Percentiles rank a stretch among this genome's conserved stretches.
These are phyloP conservation scores for Phaethornis superciliosus DNA, from an alignment of 2,113 vertebrate genomes.

Conservation along the genomic window DNA sequence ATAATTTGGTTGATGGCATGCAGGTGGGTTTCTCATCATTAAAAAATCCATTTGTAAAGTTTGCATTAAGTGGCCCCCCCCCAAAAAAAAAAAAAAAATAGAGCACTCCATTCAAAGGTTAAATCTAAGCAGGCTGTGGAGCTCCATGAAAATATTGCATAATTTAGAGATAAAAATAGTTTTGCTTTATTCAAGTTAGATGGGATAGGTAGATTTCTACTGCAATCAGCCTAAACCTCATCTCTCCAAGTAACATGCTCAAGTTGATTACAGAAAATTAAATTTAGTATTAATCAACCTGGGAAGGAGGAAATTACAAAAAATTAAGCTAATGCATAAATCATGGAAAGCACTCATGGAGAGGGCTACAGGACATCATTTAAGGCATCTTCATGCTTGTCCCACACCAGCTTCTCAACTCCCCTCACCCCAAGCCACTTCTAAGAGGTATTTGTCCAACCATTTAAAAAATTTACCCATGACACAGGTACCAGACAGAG, in stretches of 20 bases:
- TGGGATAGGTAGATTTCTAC: constrained; percentile 38
- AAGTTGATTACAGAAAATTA: constrained; percentile 70
- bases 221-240: constrained; percentile 57
- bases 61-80: constrained; percentile 37
- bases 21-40: constrained; percentile 53
- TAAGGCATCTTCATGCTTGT: neutral
- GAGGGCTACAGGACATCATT: neutral
- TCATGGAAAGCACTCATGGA: constrained; percentile 23
- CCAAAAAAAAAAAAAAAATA: neutral
- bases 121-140: constrained; percentile 56
- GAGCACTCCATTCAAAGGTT: constrained; percentile 50
- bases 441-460: neutral
- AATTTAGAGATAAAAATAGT: constrained; percentile 61
- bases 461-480: neutral
- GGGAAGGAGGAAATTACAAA: constrained; percentile 46
- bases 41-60: constrained; percentile 55
- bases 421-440: neutral
- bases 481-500: neutral
- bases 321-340: constrained; percentile 43
- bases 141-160: constrained; percentile 60
- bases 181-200: constrained; percentile 38
- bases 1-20: constrained; percentile 46
- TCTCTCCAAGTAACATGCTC: constrained; percentile 32
- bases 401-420: neutral
- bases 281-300: constrained; percentile 62